phyloP scores from a whole-genome alignment of 2,888 invertebrate genomes.

The Arrhopalites spinosus region DNA sequence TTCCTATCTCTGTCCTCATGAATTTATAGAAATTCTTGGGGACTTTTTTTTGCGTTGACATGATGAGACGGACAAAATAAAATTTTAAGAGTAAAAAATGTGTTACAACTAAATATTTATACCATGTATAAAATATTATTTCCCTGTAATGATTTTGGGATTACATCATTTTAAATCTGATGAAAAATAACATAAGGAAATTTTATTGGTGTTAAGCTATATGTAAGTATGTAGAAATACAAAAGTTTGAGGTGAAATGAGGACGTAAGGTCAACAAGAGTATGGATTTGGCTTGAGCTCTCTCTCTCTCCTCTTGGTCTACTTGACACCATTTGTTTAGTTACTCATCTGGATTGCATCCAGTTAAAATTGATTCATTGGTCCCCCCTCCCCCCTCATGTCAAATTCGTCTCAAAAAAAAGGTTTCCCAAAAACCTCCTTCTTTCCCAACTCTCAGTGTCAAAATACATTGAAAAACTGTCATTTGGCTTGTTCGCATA shows the following conservation, averaged over 20 bases:
- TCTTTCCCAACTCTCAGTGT: conserved; percentile 7
- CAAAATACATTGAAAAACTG: conserved; percentile 4
- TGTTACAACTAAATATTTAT: neutral
- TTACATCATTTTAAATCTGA: no score
- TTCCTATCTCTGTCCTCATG: neutral
- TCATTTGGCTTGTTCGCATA: neutral
- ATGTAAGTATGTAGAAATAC: no score
- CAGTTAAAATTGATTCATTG: conserved; percentile 25
- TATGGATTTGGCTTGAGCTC: no score
- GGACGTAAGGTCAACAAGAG: neutral
- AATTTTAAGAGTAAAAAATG: neutral
- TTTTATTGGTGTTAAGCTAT: no score
- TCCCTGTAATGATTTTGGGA: no score
- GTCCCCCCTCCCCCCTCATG: neutral
- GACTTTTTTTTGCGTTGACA: no score
- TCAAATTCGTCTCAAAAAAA: neutral
- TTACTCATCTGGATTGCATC: conserved; percentile 12
- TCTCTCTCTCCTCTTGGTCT: neutral
- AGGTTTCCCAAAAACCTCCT: neutral
- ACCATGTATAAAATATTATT: no score
- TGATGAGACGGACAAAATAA: neutral
- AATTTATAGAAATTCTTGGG: neutral
- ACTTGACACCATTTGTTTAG: conserved; percentile 17
- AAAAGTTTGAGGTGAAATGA: neutral
- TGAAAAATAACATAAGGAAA: neutral